These are phyloP conservation scores for Nothocercus nigrocapillus DNA, from an alignment of 2,113 vertebrate species.

Conservation along the genomic window DNA sequence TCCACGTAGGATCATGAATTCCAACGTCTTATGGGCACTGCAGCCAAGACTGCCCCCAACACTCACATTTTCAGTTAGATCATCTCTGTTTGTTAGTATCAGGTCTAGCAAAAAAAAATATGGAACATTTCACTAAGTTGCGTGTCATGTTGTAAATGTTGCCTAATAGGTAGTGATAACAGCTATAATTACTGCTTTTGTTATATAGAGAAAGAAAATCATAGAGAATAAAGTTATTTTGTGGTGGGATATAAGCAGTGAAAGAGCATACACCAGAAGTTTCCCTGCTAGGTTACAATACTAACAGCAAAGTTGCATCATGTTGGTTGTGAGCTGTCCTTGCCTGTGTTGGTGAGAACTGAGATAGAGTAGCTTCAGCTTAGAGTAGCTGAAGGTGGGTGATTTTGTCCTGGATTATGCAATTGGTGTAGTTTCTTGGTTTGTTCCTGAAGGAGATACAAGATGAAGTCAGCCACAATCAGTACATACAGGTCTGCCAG, in stretches of 20 bases:
- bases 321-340: rapidly evolving
- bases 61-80: too few species aligned
- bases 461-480: not conserved
- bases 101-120: too few species aligned
- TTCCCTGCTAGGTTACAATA: not conserved
- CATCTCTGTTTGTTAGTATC: too few species aligned
- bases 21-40: too few species aligned
- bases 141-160: not conserved
- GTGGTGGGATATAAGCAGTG: not conserved
- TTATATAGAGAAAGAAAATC: not conserved
- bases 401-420: not conserved
- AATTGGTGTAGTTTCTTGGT: not conserved
- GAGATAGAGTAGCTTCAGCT: not conserved
- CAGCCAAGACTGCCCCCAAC: too few species aligned
- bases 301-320: rapidly evolving
- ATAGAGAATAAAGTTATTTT: not conserved
- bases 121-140: too few species aligned
- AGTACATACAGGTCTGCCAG: not conserved
- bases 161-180: not conserved
- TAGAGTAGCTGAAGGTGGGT: not conserved
- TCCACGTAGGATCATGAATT: too few species aligned
- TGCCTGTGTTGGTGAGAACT: not conserved
- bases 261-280: not conserved
- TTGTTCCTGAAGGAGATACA: not conserved
- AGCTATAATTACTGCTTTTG: not conserved